Conservation (phyloP, 2,888 invertebrate genomes). For the Electrophaes corylata region DNA sequence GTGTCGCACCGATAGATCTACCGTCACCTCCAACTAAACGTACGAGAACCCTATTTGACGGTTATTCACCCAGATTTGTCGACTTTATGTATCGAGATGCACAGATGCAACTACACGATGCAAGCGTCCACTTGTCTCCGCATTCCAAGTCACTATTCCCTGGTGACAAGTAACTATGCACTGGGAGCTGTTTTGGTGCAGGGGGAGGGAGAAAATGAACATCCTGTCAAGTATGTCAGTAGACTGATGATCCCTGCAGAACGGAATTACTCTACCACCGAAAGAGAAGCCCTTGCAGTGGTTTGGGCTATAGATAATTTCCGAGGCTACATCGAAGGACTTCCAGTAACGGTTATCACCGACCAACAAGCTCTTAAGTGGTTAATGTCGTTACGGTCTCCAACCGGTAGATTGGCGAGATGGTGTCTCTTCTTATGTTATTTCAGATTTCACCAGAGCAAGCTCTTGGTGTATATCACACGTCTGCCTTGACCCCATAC, state of each 20-base stretch:
- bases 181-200: no score
- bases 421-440: conserved; percentile 1
- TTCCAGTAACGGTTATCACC: conserved; percentile 52
- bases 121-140: conserved; percentile 1
- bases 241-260: conserved; percentile 22
- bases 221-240: conserved; percentile 38
- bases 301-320: conserved; percentile 34
- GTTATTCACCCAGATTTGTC: conserved; percentile 11
- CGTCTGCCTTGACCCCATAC: conserved; percentile 30
- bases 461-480: conserved; percentile 32
- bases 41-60: neutral
- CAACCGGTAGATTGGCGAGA: conserved; percentile 58
- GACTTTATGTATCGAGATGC: conserved; percentile 17
- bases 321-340: conserved; percentile 48
- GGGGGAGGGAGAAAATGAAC: conserved; percentile 33
- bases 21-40: conserved; percentile 6
- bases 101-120: neutral
- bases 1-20: neutral
- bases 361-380: no score
- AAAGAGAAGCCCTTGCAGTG: conserved; percentile 25
- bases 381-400: conserved; percentile 54
- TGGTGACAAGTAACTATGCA: no score
- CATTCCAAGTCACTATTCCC: conserved; percentile 2
- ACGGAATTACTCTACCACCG: conserved; percentile 27
- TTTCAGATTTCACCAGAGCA: conserved; percentile 12